Percentiles rank a stretch among this genome's conserved stretches.
phyloP scores from a whole-genome alignment of 2,888 invertebrate genomes.

The Monochamus alternatus region DNA sequence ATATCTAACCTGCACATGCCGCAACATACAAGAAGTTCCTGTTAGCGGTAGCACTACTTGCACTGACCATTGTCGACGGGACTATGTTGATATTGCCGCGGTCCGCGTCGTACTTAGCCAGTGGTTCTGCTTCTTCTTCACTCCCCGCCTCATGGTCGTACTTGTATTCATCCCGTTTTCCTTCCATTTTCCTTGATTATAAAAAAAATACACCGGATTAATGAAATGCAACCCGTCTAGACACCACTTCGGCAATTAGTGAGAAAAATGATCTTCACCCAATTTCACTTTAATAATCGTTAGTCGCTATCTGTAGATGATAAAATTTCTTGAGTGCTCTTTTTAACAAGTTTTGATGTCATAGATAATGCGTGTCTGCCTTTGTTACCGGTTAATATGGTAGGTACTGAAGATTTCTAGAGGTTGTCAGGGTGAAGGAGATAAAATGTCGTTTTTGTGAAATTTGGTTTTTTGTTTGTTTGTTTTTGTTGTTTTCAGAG shows the following conservation, averaged over 20 bases:
- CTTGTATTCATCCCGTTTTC: conserved; percentile 45
- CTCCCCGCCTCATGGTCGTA: conserved; percentile 53
- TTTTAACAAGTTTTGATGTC: background rate
- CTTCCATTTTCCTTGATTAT: conserved; percentile 32
- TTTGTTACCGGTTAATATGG: background rate
- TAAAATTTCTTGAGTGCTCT: conserved; percentile 17
- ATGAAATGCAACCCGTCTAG: too few species aligned
- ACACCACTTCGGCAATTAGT: background rate
- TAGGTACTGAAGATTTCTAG: background rate
- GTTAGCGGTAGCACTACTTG: conserved; percentile 36
- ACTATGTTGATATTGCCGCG: conserved; percentile 34
- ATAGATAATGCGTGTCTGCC: background rate
- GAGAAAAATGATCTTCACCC: background rate
- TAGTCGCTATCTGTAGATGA: conserved; percentile 1
- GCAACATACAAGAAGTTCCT: conserved; percentile 54
- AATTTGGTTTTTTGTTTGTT: conserved; percentile 12
- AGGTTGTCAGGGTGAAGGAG: too few species aligned
- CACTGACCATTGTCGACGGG: conserved; percentile 40
- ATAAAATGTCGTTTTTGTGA: too few species aligned
- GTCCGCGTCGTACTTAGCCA: conserved; percentile 25
- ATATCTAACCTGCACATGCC: conserved; percentile 55
- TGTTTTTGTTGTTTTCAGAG: conserved; percentile 9
- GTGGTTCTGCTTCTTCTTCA: conserved; percentile 45
- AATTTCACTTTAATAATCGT: background rate
- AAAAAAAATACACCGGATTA: conserved; percentile 9